phyloP scores from a whole-genome alignment of 1,140 invertebrate genomes.

The Drosophila obscura region DNA sequence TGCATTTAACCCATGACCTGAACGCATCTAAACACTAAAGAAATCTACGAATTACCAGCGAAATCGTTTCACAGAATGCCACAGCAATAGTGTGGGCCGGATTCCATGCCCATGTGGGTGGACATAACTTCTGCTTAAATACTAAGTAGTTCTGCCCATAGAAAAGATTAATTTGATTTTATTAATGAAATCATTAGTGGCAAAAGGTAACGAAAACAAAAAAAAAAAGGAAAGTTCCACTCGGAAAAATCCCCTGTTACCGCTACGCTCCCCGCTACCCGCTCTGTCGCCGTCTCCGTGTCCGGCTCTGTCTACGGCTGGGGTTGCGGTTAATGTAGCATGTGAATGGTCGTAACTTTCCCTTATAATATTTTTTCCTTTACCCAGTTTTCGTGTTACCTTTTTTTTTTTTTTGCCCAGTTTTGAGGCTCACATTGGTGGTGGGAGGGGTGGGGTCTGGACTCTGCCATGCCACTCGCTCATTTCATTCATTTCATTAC shows the following conservation, averaged over 20 bases:
- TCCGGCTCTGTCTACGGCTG: not conserved
- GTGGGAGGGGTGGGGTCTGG: not conserved
- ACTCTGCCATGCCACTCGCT: conserved; percentile 28
- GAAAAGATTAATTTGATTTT: conserved; percentile 71
- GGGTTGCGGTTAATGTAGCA: conserved; percentile 63
- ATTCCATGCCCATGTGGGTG: too few species aligned
- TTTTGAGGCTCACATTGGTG: not conserved
- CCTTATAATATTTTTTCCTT: conserved; percentile 29
- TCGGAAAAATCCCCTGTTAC: conserved; percentile 9
- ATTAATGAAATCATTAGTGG: conserved; percentile 79
- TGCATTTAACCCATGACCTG: too few species aligned
- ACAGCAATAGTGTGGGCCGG: too few species aligned
- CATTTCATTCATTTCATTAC: conserved; percentile 50
- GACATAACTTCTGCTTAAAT: conserved; percentile 65
- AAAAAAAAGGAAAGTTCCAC: not conserved
- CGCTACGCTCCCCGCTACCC: too few species aligned
- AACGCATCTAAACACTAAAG: too few species aligned
- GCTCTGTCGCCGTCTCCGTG: too few species aligned
- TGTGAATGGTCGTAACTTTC: conserved; percentile 60
- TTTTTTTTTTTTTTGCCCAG: not conserved
- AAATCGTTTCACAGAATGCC: too few species aligned
- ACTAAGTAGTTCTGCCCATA: conserved; percentile 59
- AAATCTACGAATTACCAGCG: too few species aligned
- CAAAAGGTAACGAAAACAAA: conserved; percentile 41
- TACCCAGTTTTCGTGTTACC: conserved; percentile 17